These are phyloP conservation scores for Mycteria americana DNA, from an alignment of 2,797 vertebrate genomes.

Conservation along the genomic window DNA sequence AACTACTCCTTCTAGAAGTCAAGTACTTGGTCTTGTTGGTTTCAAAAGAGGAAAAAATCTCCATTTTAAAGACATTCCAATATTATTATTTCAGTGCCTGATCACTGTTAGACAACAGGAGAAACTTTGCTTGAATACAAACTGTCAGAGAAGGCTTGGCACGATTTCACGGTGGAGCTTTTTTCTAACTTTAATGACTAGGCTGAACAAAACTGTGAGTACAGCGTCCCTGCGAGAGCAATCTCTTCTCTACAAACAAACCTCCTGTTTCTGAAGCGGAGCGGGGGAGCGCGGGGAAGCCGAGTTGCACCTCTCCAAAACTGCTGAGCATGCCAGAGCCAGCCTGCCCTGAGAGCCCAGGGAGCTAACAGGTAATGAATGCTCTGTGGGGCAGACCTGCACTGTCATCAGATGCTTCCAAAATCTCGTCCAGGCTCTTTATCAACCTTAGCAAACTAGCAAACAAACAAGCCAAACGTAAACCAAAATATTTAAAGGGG, in stretches of 20 bases:
- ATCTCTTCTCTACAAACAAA: not conserved
- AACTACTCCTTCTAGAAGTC: not conserved
- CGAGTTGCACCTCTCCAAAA: not conserved
- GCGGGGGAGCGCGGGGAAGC: not conserved
- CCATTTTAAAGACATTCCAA: not conserved
- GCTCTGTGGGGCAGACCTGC: not conserved
- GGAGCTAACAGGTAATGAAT: not conserved
- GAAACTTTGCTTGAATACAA: not conserved
- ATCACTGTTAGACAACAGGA: not conserved
- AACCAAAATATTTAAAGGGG: not conserved
- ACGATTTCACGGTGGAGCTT: not conserved
- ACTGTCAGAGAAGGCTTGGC: slow-evolving; percentile 1
- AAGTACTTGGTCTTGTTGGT: not conserved
- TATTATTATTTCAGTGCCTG: not conserved
- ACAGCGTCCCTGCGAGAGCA: not conserved
- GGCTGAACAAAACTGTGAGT: not conserved
- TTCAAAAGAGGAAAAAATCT: not conserved
- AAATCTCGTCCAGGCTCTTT: not conserved
- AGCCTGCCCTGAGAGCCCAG: not conserved
- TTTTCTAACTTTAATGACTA: slow-evolving; percentile 18
- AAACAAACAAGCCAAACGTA: not conserved
- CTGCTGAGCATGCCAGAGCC: not conserved
- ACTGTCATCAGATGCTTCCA: not conserved
- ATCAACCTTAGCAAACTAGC: not conserved
- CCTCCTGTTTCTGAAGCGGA: not conserved